These are phyloP conservation scores for Tapirus terrestris DNA, from an alignment of 2,113 vertebrate species.

Conservation along the genomic window DNA sequence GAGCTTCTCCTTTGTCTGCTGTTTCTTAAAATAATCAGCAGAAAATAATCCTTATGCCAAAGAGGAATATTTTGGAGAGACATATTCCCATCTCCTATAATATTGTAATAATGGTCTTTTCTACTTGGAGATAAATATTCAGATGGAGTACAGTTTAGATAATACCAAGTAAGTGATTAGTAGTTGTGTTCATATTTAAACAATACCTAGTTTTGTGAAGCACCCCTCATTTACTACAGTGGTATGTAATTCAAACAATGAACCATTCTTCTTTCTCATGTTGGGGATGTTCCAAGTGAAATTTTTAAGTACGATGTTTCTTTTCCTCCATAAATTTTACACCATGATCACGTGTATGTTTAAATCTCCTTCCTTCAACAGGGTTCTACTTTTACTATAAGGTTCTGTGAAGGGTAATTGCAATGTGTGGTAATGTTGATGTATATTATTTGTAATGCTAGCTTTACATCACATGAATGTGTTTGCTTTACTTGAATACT, in stretches of 20 bases:
- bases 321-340: background rate
- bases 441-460: background rate
- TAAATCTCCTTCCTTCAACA: background rate
- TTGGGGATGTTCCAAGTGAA: background rate
- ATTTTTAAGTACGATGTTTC: background rate
- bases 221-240: background rate
- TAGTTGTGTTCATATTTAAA: background rate
- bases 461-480: background rate
- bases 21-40: no score
- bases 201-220: background rate
- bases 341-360: fast-evolving
- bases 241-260: background rate
- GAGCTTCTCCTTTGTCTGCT: no score
- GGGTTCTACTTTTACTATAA: background rate
- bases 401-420: background rate
- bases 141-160: background rate
- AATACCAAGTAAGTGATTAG: background rate
- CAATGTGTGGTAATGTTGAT: background rate
- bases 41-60: no score
- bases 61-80: no score
- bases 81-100: background rate
- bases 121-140: background rate
- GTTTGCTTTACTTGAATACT: background rate
- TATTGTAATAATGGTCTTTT: background rate
- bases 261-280: background rate